phyloP scores from a whole-genome alignment of 2,888 invertebrate species.

The Limnephilus rhombicus region DNA sequence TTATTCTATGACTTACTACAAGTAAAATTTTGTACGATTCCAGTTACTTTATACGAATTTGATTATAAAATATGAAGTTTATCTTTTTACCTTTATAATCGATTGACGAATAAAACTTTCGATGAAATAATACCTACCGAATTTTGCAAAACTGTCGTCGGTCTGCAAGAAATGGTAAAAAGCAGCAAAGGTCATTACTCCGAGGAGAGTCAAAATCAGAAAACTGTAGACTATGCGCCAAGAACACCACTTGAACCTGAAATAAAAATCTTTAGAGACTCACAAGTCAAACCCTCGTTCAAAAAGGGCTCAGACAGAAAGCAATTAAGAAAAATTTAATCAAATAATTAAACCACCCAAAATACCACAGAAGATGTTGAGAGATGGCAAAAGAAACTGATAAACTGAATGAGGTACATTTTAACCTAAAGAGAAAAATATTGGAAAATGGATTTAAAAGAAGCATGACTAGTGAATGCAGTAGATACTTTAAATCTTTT shows the following conservation, averaged over 20 bases:
- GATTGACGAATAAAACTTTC: too few relatives aligned
- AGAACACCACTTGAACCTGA: conserved; percentile 65
- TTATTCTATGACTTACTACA: too few relatives aligned
- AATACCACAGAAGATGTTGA: too few relatives aligned
- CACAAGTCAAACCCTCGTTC: too few relatives aligned
- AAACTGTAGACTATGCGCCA: conserved; percentile 60
- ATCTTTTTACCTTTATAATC: too few relatives aligned
- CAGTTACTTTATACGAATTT: too few relatives aligned
- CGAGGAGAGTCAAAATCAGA: conserved; percentile 43
- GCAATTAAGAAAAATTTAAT: too few relatives aligned
- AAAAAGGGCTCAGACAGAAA: too few relatives aligned
- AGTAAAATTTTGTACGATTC: too few relatives aligned
- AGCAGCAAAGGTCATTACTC: conserved; percentile 8
- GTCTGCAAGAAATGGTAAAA: conserved; percentile 11
- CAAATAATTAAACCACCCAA: too few relatives aligned
- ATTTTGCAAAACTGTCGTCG: conserved; percentile 36
- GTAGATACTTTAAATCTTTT: conserved; percentile 69
- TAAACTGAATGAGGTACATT: neutral
- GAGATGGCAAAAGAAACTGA: neutral
- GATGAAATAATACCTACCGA: conserved; percentile 25
- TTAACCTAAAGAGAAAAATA: neutral
- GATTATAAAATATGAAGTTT: too few relatives aligned
- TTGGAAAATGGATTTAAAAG: neutral
- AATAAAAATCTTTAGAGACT: neutral
- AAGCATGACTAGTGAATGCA: neutral